Conservation (phyloP, 1,140 invertebrate species). For the Solenopsis fugax region DNA sequence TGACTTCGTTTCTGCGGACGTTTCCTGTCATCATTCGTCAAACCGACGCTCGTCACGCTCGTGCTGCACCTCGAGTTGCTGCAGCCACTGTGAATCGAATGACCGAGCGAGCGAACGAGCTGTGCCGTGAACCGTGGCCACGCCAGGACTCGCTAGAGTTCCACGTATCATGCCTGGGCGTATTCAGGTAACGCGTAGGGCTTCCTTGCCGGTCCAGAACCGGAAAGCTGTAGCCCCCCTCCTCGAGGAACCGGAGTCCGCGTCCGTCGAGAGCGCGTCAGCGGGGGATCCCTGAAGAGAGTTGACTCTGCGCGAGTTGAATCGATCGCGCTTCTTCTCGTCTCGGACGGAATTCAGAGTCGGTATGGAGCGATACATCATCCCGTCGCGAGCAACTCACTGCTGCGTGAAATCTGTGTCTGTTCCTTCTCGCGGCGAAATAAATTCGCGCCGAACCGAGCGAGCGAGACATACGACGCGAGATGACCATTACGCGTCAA, state of each 20-base stretch:
- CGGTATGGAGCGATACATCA: neutral
- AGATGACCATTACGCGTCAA: neutral
- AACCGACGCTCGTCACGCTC: slow-evolving; percentile 59
- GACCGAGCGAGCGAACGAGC: neutral
- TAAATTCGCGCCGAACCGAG: neutral
- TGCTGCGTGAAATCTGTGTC: neutral
- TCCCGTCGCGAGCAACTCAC: neutral
- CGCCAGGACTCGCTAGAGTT: slow-evolving; percentile 6
- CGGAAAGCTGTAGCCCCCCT: neutral
- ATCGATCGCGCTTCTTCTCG: neutral
- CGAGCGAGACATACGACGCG: neutral
- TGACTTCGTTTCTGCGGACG: slow-evolving; percentile 89
- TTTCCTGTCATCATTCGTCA: slow-evolving; percentile 66
- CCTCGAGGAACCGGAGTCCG: neutral
- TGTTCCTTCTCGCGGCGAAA: neutral
- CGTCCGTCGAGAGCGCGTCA: slow-evolving; percentile 4
- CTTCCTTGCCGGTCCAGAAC: slow-evolving; percentile 10
- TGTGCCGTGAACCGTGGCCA: neutral
- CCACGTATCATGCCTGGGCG: neutral
- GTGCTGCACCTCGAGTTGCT: slow-evolving; percentile 30
- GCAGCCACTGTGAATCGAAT: slow-evolving; percentile 41
- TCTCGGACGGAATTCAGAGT: slow-evolving; percentile 9
- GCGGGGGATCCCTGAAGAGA: neutral
- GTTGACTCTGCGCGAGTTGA: neutral
- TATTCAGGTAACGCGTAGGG: slow-evolving; percentile 37